Percentiles rank a stretch among this genome's conserved stretches.
These are phyloP conservation scores for Syngnathus rostellatus DNA, from an alignment of 2,797 vertebrate genomes.

Conservation along the genomic window DNA sequence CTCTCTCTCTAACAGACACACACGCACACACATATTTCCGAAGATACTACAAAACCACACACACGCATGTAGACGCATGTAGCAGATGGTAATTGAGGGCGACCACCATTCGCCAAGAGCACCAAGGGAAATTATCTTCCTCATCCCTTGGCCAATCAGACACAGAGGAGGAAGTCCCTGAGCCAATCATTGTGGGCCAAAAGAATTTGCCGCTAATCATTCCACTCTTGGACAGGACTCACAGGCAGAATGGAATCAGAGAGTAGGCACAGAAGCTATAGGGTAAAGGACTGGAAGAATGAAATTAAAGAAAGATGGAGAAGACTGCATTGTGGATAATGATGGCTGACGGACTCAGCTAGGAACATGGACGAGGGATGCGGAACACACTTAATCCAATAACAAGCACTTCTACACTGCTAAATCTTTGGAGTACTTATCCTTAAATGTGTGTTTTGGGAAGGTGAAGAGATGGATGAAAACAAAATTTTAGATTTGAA, in stretches of 20 bases:
- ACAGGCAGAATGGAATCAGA: conserved; percentile 19
- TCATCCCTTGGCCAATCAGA: conserved; percentile 71
- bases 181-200: conserved; percentile 75
- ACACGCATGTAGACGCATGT: conserved; percentile 45
- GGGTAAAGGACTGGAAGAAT: conserved; percentile 8
- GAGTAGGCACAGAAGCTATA: background rate
- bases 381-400: too few relatives aligned
- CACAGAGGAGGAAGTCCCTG: conserved; percentile 64
- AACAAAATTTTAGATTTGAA: too few relatives aligned
- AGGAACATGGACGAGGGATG: background rate
- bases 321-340: background rate
- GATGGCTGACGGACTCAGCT: background rate
- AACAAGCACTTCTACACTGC: too few relatives aligned
- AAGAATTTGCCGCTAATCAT: conserved; percentile 74
- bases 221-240: conserved; percentile 55
- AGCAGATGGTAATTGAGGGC: conserved; percentile 76
- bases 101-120: conserved; percentile 68
- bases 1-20: conserved; percentile 9
- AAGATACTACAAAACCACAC: conserved; percentile 13
- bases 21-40: conserved; percentile 13
- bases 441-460: too few relatives aligned
- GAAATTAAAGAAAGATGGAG: conserved; percentile 10
- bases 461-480: too few relatives aligned
- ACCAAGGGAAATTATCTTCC: conserved; percentile 74
- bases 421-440: too few relatives aligned